phyloP scores from a whole-genome alignment of 2,797 vertebrate genomes.

The Pseudomugil tenellus region DNA sequence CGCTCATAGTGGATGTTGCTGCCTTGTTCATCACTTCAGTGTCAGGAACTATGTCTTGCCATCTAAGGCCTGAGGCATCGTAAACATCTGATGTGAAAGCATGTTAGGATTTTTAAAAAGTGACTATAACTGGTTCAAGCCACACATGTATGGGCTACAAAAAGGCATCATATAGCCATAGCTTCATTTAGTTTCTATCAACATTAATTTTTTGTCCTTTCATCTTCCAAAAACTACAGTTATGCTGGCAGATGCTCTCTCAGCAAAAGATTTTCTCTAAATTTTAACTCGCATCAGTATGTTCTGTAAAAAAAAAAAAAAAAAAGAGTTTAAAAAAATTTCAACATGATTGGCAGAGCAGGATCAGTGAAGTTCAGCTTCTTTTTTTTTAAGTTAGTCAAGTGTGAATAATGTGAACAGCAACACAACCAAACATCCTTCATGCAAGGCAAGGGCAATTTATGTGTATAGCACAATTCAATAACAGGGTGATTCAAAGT shows the following conservation, averaged over 20 bases:
- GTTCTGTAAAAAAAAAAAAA: not conserved
- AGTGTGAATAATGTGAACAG: not conserved
- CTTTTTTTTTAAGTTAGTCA: not conserved
- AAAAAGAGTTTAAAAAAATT: not conserved
- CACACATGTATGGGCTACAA: not conserved
- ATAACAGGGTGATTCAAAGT: too few relatives aligned
- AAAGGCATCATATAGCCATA: conserved; percentile 3
- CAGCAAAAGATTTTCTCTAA: not conserved
- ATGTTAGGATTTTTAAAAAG: conserved; percentile 16
- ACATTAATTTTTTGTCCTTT: not conserved
- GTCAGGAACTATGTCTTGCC: conserved; percentile 7
- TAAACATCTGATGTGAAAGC: conserved; percentile 6
- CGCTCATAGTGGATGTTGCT: conserved; percentile 3
- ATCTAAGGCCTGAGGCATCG: conserved; percentile 12
- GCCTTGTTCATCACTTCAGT: conserved; percentile 6
- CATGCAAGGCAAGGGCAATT: too few relatives aligned
- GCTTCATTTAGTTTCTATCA: conserved; percentile 5
- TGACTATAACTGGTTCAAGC: not conserved
- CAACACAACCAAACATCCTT: not conserved
- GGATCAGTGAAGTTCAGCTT: not conserved
- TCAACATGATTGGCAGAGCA: not conserved
- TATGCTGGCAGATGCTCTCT: conserved; percentile 5
- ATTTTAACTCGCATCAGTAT: not conserved
- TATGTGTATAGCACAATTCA: too few relatives aligned
- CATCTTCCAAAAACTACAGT: not conserved